Percentiles rank a stretch among this genome's conserved stretches.
These are phyloP conservation scores for Antitype chi DNA, from an alignment of 2,888 invertebrate species.

Conservation along the genomic window DNA sequence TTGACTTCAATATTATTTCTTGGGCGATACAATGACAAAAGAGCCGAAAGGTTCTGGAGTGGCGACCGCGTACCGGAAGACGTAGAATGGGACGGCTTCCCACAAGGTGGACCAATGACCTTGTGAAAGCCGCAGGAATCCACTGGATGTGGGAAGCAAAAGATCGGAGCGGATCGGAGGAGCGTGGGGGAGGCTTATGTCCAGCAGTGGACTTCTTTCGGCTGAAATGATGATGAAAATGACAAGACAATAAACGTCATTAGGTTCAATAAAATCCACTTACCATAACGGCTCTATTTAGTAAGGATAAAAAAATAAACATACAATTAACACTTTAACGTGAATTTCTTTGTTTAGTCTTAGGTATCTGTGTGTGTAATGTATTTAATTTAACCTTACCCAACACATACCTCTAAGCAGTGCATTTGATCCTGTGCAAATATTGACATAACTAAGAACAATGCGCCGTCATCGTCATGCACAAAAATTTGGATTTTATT, in stretches of 20 bases:
- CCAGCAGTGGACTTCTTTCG: too few species aligned
- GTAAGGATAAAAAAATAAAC: background rate
- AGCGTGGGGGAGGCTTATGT: too few species aligned
- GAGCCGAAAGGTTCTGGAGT: too few species aligned
- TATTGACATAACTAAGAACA: conserved; percentile 26
- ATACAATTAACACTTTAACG: background rate
- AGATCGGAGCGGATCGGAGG: too few species aligned
- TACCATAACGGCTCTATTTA: background rate
- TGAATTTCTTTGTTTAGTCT: conserved; percentile 27
- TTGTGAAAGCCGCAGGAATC: too few species aligned
- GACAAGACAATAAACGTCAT: background rate
- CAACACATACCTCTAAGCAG: background rate
- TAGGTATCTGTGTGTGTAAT: background rate
- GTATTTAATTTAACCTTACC: conserved; percentile 3
- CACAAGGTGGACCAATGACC: too few species aligned
- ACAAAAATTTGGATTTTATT: conserved; percentile 10
- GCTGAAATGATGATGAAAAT: too few species aligned
- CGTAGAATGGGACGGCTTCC: too few species aligned
- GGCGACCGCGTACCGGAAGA: too few species aligned
- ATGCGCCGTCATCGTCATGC: conserved; percentile 8
- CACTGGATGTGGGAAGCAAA: too few species aligned
- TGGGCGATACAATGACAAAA: background rate
- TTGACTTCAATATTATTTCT: background rate
- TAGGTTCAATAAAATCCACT: background rate
- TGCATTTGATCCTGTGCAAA: conserved; percentile 26